Evolutionary conservation across 2,113 vertebrate genomes (phyloP).

Genomic region (Rhadina sibilatrix): DNA sequence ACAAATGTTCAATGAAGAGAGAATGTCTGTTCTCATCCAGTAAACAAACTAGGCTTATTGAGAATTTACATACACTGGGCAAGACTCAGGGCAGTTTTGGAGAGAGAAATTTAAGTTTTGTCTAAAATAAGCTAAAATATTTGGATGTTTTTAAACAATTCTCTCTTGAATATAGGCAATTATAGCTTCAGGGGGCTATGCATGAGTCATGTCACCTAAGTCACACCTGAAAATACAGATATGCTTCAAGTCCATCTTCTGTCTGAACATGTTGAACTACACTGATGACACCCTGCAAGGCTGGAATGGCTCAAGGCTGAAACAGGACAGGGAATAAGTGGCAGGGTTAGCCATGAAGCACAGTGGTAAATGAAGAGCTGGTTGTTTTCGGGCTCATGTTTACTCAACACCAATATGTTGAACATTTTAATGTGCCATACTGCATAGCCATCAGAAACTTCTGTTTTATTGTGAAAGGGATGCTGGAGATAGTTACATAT

Average conservation of each 20-base stretch:
- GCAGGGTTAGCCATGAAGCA: not conserved
- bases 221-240: not conserved
- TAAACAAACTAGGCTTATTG: not conserved
- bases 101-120: not conserved
- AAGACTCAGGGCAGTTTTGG: not conserved
- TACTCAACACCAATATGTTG: not conserved
- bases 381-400: not conserved
- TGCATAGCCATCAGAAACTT: not conserved
- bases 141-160: not conserved
- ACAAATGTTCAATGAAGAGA: not conserved
- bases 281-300: not conserved
- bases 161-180: not conserved
- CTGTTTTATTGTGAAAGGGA: not conserved
- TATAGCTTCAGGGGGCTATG: not conserved
- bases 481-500: not conserved
- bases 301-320: not conserved
- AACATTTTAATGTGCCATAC: not conserved
- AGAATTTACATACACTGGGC: not conserved
- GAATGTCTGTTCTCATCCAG: not conserved
- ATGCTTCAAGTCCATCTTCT: not conserved
- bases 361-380: not conserved
- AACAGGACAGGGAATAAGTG: not conserved
- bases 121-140: not conserved
- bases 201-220: not conserved
- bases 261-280: not conserved